phyloP scores from a whole-genome alignment of 2,113 vertebrate species.

The Sorex fumeus region DNA sequence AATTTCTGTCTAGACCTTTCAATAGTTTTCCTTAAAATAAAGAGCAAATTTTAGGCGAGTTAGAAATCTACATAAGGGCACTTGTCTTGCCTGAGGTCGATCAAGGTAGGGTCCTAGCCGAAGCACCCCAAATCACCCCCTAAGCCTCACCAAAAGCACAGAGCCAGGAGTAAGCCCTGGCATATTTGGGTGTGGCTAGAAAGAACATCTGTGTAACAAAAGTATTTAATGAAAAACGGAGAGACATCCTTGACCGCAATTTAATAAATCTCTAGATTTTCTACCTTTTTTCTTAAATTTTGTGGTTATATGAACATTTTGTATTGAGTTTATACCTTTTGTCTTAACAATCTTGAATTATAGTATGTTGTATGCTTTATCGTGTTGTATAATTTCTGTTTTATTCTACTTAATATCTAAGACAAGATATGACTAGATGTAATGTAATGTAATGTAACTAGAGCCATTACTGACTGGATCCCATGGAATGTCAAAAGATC shows the following conservation, averaged over 20 bases:
- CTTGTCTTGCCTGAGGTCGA: too few species aligned
- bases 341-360: not conserved
- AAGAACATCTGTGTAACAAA: not conserved
- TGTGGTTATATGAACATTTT: conserved; percentile 57
- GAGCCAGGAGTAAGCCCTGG: too few species aligned
- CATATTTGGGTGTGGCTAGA: too few species aligned
- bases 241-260: not conserved
- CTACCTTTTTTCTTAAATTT: conserved; percentile 62
- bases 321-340: not conserved
- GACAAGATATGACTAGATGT: too few species aligned
- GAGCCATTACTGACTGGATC: too few species aligned
- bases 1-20: conserved; percentile 82
- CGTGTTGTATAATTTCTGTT: not conserved
- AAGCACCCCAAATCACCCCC: too few species aligned
- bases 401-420: not conserved
- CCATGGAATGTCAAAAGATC: too few species aligned
- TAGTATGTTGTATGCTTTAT: not conserved
- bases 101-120: too few species aligned
- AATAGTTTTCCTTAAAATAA: conserved; percentile 83
- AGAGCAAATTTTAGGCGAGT: conserved; percentile 59
- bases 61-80: not conserved
- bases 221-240: not conserved
- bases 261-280: not conserved
- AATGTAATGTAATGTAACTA: too few species aligned
- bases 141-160: too few species aligned